Base-by-base conservation (phyloP, 2,888 invertebrate species). In the Drosophila prostipennis region DNA sequence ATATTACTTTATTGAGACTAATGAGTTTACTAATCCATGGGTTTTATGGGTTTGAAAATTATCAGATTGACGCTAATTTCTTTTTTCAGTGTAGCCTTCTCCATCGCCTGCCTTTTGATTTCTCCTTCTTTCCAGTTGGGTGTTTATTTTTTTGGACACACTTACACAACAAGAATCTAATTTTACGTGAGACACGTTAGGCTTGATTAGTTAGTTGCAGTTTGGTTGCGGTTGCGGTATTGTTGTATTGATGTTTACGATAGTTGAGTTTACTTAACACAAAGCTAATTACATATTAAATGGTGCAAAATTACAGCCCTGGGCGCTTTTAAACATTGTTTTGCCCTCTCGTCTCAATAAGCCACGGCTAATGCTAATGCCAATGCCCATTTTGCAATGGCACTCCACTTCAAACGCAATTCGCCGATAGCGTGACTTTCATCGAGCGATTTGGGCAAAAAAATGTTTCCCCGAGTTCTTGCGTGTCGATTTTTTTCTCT, bases 271-370 rank as follows among this genome's bases (percentile, higher is more conserved):
- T 83, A 89, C 89, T 89, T 88, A 88, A 88, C 87, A 88, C 89
- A 89, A 88, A 88, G 77, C 87, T 87, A 87, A 85, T 87, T 89
- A 89, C 80, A 86, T 86, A 87, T 80, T 84, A 89, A 88, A 83
- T 90, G 89, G 90, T 90, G 90, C 90, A 89, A 87, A 89, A 90
- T 90, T 90, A 90, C 90, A 87, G 90, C 90, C 90, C 90, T 89
- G 86, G 90, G 89, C 89, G 89, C 87, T 88, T 88, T 68, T 80
- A 79, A 89, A 83, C 89, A 90, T 90, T 90, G 91, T 77, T 89
- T 91, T 89, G 89, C 87, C 84, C 73, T 71, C 80, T 86, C 86
- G 76, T 78, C 83, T 83, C 80, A 76, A 88, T 78, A 76, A 79
- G 81, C 74, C 82, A 40, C 77, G 45, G 49, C 51, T 10, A 11